These are phyloP conservation scores for Aradophagus sp. DNA, from an alignment of 1,140 invertebrate species.

Conservation along the genomic window DNA sequence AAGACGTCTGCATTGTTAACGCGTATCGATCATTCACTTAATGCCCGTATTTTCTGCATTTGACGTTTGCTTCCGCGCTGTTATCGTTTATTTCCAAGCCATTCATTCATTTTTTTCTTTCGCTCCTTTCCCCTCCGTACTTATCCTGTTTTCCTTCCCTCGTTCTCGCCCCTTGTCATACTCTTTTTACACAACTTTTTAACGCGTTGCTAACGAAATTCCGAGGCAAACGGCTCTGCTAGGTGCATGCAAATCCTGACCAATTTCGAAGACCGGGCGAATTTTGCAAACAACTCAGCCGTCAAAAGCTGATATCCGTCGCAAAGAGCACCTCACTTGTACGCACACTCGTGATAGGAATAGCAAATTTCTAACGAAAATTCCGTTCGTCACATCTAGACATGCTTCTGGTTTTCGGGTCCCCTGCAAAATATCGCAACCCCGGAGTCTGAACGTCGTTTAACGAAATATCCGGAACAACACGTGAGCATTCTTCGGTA, in stretches of 20 bases:
- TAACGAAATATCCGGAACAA: slow-evolving; percentile 26
- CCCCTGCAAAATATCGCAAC: slow-evolving; percentile 6
- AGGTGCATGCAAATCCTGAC: slow-evolving; percentile 2
- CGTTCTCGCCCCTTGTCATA: not conserved
- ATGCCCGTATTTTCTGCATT: too few species aligned
- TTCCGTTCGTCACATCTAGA: slow-evolving; percentile 24
- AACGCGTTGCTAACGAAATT: slow-evolving; percentile 17
- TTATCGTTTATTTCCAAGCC: too few species aligned
- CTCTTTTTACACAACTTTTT: not conserved
- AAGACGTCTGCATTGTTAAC: too few species aligned
- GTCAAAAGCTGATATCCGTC: slow-evolving; percentile 38
- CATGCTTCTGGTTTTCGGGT: slow-evolving; percentile 2
- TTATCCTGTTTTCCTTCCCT: slow-evolving; percentile 7
- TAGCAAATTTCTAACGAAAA: slow-evolving; percentile 34
- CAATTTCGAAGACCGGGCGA: slow-evolving; percentile 29
- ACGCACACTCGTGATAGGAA: slow-evolving; percentile 35
- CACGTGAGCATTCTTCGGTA: slow-evolving; percentile 2
- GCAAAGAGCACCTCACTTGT: slow-evolving; percentile 12
- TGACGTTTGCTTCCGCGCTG: too few species aligned
- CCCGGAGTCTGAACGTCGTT: slow-evolving; percentile 10
- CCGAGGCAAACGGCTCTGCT: slow-evolving; percentile 1
- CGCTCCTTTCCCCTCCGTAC: too few species aligned
- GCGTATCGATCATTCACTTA: too few species aligned
- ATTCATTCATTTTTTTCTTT: too few species aligned
- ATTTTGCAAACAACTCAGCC: slow-evolving; percentile 40